phyloP scores from a whole-genome alignment of 2,888 invertebrate genomes.

The Lasioglossum lativentre region DNA sequence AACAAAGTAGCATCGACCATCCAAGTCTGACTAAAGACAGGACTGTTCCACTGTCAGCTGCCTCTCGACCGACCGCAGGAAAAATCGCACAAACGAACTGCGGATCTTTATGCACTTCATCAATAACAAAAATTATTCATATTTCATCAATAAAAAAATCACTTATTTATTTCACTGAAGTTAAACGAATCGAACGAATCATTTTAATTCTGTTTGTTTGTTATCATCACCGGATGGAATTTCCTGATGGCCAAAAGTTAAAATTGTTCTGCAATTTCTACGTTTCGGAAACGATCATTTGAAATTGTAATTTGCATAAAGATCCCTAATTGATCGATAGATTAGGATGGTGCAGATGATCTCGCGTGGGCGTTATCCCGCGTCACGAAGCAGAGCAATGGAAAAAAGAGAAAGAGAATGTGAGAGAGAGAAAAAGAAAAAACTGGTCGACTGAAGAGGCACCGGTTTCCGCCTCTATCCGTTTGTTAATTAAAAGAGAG shows the following conservation, averaged over 20 bases:
- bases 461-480: conserved; percentile 1
- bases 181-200: background rate
- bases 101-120: background rate
- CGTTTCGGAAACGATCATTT: background rate
- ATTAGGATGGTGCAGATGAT: background rate
- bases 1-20: background rate
- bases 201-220: background rate
- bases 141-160: background rate
- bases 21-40: background rate
- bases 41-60: conserved; percentile 1
- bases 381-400: conserved; percentile 10
- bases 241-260: background rate
- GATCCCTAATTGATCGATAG: background rate
- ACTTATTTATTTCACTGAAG: background rate
- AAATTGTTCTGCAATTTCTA: background rate
- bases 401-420: background rate
- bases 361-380: conserved; percentile 7
- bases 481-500: background rate
- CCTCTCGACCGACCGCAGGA: background rate
- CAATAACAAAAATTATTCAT: background rate
- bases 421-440: background rate
- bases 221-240: background rate
- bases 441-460: conserved; percentile 48
- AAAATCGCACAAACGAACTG: background rate
- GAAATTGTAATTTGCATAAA: background rate